Base-by-base conservation (phyloP, 1,140 invertebrate genomes). In the Zophobas morio region DNA sequence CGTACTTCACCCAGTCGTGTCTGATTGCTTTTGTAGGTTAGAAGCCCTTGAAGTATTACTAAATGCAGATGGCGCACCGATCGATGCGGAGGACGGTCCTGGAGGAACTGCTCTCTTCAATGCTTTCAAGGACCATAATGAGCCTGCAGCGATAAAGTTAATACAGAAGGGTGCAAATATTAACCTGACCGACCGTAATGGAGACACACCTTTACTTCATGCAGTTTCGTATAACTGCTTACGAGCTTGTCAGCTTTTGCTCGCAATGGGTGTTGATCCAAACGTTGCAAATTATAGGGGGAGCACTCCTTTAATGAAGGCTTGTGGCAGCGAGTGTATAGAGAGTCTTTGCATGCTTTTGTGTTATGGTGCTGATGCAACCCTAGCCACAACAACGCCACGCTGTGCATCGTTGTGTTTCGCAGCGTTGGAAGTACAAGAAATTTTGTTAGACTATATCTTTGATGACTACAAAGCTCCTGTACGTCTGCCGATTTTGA, bases 351-450 rank as follows among this genome's bases (percentile, higher is more conserved):
- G 3, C 3, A 46, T 46, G 42, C 8, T 46, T 4, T 8, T 46
- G 3, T 46, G 42, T 8, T 46, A 46, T 8, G 42, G 42, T 8
- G 42, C 42, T 46, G 42, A 46, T 8, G 42, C 8, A 2, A 5
- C 39, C 6, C 76, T 56, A 20, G 51, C 54, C 6, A 37, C n/a
- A 63, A 66, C 66, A 46, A 8, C 8, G 8, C 8, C 8, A 20
- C 20, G 20, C 8, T 3, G 8, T 46, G 42, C 8, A 3, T 8
- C 3, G 42, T 20, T 20, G 8, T 4, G 3, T 3, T 20, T 20
- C 20, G 20, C 20, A 20, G 20, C 20, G 20, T 20, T 46, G 3
- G 42, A 8, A 46, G 3, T 46, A 8, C 42, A 46, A 46, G 42
- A 46, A 8, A 46, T 46, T 8, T 8, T 46, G 3, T 46, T 46